phyloP scores from a whole-genome alignment of 1,140 invertebrate species.

The Drosophila elegans region DNA sequence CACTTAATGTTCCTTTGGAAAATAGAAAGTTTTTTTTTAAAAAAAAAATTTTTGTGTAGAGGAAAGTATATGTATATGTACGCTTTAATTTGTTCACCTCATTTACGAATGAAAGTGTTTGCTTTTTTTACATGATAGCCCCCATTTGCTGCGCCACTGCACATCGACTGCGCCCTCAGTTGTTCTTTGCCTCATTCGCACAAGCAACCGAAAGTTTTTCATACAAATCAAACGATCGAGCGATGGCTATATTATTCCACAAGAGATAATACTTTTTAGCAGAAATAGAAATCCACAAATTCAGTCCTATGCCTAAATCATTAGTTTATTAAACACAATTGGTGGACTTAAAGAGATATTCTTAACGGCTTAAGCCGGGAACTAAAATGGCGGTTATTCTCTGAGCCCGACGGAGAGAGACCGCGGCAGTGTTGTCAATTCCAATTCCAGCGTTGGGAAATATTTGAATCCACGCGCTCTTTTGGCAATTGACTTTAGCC shows the following conservation, averaged over 20 bases:
- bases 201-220: not conserved
- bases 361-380: conserved; percentile 1
- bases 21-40: too few species aligned
- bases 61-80: too few species aligned
- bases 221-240: conserved; percentile 4
- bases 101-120: too few species aligned
- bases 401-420: conserved; percentile 1
- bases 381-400: conserved; percentile 28
- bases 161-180: not conserved
- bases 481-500: not conserved
- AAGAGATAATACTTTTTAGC: not conserved
- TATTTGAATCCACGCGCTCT: conserved; percentile 23
- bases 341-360: not conserved
- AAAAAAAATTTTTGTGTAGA: too few species aligned
- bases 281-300: not conserved
- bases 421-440: conserved; percentile 10
- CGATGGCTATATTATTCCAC: not conserved
- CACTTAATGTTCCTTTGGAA: too few species aligned
- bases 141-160: not conserved
- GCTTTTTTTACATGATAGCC: too few species aligned
- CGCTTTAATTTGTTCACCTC: too few species aligned
- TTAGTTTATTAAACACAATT: not conserved
- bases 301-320: not conserved
- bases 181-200: not conserved
- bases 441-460: conserved; percentile 22